Percentiles rank a stretch among this genome's conserved stretches.
Conservation (phyloP, 2,113 vertebrate genomes). For the Lates calcarifer region DNA sequence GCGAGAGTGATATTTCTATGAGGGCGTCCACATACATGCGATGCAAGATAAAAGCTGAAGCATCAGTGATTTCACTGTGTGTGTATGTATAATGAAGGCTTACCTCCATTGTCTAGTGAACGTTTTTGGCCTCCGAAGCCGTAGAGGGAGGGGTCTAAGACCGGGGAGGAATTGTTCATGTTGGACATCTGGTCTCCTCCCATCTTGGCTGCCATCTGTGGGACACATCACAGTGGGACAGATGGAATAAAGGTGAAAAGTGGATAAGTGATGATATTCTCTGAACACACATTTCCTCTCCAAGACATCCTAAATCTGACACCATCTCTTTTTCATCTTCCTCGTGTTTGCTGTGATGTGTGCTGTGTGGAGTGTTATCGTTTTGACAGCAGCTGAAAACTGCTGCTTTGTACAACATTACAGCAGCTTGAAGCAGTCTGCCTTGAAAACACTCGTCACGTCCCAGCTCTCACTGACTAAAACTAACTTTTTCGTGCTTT, state of each 20-base stretch:
- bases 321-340: no score
- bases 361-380: not conserved
- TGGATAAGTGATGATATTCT: constrained; percentile 5
- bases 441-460: constrained; percentile 8
- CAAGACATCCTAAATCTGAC: constrained; percentile 1
- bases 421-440: not conserved
- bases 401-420: constrained; percentile 17
- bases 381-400: constrained; percentile 25
- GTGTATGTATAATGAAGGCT: constrained; percentile 55
- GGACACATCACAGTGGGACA: constrained; percentile 35
- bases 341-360: constrained; percentile 10
- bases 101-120: constrained; percentile 96
- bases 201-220: constrained; percentile 98
- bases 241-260: constrained; percentile 26
- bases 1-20: not conserved
- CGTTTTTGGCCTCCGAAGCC: constrained; percentile 94
- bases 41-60: constrained; percentile 18
- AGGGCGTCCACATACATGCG: not conserved
- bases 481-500: constrained; percentile 10
- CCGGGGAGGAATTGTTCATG: constrained; percentile 94
- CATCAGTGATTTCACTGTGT: not conserved
- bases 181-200: constrained; percentile 93
- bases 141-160: constrained; percentile 93
- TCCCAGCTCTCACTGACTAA: constrained; percentile 1
- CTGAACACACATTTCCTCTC: constrained; percentile 1